phyloP scores from a whole-genome alignment of 23 tunicate species.

The Trididemnum clinides region DNA sequence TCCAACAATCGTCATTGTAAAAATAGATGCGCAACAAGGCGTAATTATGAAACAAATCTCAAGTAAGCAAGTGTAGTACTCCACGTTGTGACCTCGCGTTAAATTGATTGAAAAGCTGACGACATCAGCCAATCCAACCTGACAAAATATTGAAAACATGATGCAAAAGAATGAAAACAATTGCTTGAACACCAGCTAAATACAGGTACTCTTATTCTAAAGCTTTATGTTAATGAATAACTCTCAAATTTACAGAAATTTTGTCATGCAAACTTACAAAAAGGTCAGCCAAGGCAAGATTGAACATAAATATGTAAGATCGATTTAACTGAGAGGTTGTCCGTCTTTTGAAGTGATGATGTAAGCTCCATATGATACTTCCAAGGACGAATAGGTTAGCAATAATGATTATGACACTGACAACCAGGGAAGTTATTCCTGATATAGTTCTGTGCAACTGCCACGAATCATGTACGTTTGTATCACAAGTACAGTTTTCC shows the following conservation, averaged over 20 bases:
- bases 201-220: too few relatives aligned
- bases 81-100: background rate
- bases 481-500: background rate
- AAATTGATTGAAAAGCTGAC: slow-evolving; percentile 6
- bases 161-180: background rate
- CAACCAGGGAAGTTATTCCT: slow-evolving; percentile 18
- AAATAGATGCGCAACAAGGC: slow-evolving; percentile 49
- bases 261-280: slow-evolving; percentile 49
- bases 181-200: background rate
- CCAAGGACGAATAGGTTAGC: slow-evolving; percentile 45
- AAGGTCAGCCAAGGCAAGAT: slow-evolving; percentile 77
- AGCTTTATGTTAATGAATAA: too few relatives aligned
- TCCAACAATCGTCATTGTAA: slow-evolving; percentile 70
- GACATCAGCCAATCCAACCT: slow-evolving; percentile 57
- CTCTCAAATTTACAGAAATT: too few relatives aligned
- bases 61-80: slow-evolving; percentile 1
- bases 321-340: background rate
- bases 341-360: background rate
- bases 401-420: slow-evolving; percentile 36
- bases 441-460: background rate
- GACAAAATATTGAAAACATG: background rate
- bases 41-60: slow-evolving; percentile 35
- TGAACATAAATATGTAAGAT: slow-evolving; percentile 43
- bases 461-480: background rate
- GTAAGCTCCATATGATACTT: background rate